Evolutionary conservation across 2,888 invertebrate species (phyloP).

Genomic region (Priocnemis perturbator): DNA sequence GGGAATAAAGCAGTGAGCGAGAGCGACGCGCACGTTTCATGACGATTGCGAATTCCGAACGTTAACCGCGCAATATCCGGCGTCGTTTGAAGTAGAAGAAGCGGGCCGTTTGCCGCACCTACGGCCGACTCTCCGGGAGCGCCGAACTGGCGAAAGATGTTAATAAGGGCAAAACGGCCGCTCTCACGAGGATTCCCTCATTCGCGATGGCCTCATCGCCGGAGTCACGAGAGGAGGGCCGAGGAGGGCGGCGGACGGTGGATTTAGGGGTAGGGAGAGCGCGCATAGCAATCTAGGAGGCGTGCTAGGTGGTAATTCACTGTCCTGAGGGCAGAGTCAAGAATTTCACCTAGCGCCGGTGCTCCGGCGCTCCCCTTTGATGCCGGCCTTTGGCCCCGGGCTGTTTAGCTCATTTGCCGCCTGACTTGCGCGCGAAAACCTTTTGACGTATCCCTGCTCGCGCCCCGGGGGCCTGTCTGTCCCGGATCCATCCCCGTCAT

Average conservation of each 20-base stretch:
- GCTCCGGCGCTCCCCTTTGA: slow-evolving; percentile 40
- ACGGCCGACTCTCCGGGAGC: no score
- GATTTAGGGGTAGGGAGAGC: slow-evolving; percentile 10
- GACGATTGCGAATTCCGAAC: slow-evolving; percentile 3
- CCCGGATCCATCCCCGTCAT: slow-evolving; percentile 3
- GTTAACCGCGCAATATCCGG: neutral
- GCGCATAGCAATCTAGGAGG: slow-evolving; percentile 45
- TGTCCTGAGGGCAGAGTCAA: slow-evolving; percentile 57
- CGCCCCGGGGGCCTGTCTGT: slow-evolving; percentile 6
- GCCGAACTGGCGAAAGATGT: slow-evolving; percentile 8
- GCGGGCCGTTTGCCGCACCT: no score
- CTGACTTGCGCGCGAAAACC: slow-evolving; percentile 37
- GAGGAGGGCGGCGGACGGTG: neutral
- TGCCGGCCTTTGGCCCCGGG: slow-evolving; percentile 44
- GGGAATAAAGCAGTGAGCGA: no score
- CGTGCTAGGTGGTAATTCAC: slow-evolving; percentile 54
- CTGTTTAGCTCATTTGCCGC: slow-evolving; percentile 57
- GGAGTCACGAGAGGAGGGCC: neutral
- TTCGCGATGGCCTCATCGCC: slow-evolving; percentile 2
- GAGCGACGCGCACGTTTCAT: no score
- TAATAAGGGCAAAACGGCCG: slow-evolving; percentile 19
- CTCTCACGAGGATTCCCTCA: slow-evolving; percentile 3
- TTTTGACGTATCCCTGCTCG: slow-evolving; percentile 35
- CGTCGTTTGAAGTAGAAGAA: neutral
- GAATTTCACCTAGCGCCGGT: slow-evolving; percentile 53